phyloP scores from a whole-genome alignment of 2,797 vertebrate species.

The Manis pentadactyla region DNA sequence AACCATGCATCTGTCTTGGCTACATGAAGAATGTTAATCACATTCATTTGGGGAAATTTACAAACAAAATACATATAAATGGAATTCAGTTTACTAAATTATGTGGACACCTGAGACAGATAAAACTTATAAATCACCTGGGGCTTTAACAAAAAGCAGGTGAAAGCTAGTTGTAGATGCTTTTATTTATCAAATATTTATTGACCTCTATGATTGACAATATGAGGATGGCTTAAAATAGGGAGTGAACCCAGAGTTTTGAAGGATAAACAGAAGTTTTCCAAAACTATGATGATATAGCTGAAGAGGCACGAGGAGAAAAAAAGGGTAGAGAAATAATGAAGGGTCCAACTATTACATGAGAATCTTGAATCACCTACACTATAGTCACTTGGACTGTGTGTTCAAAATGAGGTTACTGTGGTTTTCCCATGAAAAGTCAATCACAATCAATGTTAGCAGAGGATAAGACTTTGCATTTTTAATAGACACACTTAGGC shows the following conservation, averaged over 20 bases:
- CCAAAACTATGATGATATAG: background rate
- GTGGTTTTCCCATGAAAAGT: background rate
- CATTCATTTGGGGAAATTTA: slow-evolving; percentile 25
- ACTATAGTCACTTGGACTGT: background rate
- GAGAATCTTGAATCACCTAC: background rate
- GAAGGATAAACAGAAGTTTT: background rate
- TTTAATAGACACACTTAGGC: background rate
- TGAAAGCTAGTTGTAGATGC: background rate
- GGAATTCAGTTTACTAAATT: slow-evolving; percentile 40
- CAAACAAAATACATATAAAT: background rate
- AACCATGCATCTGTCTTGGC: background rate
- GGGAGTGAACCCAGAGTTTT: background rate
- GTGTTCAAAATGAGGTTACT: slow-evolving; percentile 19
- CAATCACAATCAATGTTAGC: background rate
- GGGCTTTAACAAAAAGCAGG: background rate
- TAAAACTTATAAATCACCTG: background rate
- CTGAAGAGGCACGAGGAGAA: background rate
- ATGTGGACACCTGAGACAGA: background rate
- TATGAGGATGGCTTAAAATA: background rate
- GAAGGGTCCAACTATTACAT: background rate
- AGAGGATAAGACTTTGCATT: background rate
- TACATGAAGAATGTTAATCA: slow-evolving; percentile 46
- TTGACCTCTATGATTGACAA: background rate
- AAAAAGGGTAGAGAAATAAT: background rate
- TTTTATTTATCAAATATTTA: slow-evolving; percentile 32